These are phyloP conservation scores for Ardeotis arabs DNA, from an alignment of 2,113 vertebrate genomes.

Conservation along the genomic window DNA sequence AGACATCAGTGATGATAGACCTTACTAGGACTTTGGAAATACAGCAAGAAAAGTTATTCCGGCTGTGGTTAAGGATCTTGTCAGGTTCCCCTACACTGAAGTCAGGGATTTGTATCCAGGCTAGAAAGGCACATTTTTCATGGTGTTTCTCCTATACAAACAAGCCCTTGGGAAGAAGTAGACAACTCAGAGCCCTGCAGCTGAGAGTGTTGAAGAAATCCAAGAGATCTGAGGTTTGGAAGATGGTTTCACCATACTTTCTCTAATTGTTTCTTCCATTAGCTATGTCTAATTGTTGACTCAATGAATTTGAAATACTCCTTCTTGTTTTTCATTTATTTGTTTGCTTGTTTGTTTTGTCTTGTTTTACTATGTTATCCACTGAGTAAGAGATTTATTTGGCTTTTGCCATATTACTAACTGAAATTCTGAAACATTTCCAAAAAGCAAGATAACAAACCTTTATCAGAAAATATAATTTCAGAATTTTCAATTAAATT, in stretches of 20 bases:
- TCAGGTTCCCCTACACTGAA: not conserved
- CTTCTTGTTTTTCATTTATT: not conserved
- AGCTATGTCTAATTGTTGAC: not conserved
- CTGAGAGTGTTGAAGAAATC: not conserved
- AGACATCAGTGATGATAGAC: not conserved
- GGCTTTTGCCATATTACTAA: accelerated
- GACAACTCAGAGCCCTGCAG: not conserved
- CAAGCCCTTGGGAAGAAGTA: not conserved
- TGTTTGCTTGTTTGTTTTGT: not conserved
- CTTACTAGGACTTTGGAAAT: not conserved
- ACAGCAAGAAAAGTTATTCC: not conserved
- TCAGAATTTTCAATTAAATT: not conserved
- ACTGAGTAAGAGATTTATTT: accelerated
- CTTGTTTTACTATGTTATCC: not conserved
- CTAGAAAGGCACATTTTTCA: not conserved
- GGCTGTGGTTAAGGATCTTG: not conserved
- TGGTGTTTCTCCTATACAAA: not conserved
- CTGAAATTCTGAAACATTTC: not conserved
- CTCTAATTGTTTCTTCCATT: not conserved
- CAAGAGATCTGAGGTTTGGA: not conserved
- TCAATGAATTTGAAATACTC: not conserved
- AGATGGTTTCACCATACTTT: not conserved
- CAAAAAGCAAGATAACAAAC: not conserved
- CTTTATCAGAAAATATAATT: accelerated
- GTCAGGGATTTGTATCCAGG: not conserved